Evolutionary conservation across 1,140 invertebrate species (phyloP).

Genomic region (Drosophila dunni): DNA sequence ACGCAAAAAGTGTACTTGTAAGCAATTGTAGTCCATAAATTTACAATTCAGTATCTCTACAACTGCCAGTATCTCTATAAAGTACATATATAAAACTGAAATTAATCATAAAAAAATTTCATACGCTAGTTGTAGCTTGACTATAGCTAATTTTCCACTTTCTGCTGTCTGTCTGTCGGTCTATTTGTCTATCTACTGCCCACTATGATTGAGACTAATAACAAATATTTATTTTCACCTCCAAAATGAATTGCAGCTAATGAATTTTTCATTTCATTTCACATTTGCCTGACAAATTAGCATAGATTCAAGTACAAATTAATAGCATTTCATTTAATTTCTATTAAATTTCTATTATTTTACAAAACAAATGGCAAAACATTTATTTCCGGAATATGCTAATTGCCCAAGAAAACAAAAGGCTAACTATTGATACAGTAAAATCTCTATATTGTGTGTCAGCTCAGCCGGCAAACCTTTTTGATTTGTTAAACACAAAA

Average conservation of each 20-base stretch:
- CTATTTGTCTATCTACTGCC: not conserved
- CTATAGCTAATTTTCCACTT: not conserved
- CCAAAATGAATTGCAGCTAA: conserved; percentile 62
- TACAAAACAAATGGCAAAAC: conserved; percentile 42
- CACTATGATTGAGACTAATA: conserved; percentile 3
- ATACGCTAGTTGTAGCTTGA: not conserved
- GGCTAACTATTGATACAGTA: not conserved
- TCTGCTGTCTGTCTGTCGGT: not conserved
- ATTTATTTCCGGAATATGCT: conserved; percentile 61
- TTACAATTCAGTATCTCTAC: not conserved
- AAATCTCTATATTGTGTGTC: not conserved
- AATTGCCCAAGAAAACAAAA: conserved; percentile 18
- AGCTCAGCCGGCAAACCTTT: not conserved
- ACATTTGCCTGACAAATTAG: conserved; percentile 57
- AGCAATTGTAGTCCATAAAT: conserved; percentile 7
- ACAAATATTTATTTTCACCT: conserved; percentile 26
- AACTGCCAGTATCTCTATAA: not conserved
- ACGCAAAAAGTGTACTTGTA: conserved; percentile 19
- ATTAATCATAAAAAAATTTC: too few species aligned
- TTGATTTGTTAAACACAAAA: not conserved
- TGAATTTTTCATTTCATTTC: conserved; percentile 59
- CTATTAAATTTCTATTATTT: conserved; percentile 22
- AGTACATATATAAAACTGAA: not conserved
- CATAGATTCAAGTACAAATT: conserved; percentile 71
- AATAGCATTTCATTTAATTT: conserved; percentile 62